Percentiles rank a stretch among this genome's conserved stretches.
Conservation (phyloP, 2,888 invertebrate genomes). For the Tachina fera region DNA sequence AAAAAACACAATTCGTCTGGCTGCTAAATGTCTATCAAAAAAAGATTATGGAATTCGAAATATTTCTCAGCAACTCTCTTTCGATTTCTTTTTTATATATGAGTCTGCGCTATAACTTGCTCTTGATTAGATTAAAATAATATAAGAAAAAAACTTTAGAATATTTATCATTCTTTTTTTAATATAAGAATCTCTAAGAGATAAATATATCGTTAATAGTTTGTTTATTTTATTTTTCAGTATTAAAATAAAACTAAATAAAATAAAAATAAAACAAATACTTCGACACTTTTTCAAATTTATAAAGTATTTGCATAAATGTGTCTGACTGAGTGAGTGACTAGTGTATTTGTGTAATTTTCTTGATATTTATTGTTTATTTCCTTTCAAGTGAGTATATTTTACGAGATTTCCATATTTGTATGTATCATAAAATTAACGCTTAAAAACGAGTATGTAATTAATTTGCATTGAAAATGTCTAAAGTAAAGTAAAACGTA, state of each 20-base stretch:
- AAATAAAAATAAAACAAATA: constrained; percentile 2
- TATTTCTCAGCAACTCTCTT: neutral
- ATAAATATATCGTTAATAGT: constrained; percentile 13
- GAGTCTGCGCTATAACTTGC: constrained; percentile 51
- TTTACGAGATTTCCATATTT: neutral
- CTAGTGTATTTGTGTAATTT: neutral
- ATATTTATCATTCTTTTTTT: neutral
- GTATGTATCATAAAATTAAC: neutral
- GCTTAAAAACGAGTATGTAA: neutral
- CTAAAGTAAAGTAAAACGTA: neutral
- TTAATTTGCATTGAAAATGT: neutral
- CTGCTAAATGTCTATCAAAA: constrained; percentile 8
- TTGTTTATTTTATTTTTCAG: constrained; percentile 30
- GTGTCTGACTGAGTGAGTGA: neutral
- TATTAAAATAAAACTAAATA: no score
- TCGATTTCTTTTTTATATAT: neutral
- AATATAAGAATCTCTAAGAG: neutral
- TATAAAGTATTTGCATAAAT: neutral
- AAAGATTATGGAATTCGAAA: constrained; percentile 43
- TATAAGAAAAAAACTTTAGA: neutral
- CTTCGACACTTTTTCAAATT: neutral
- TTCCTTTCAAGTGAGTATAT: neutral
- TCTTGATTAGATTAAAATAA: neutral
- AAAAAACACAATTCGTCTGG: neutral
- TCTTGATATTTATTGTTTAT: neutral